Base-by-base conservation (phyloP, 2,888 invertebrate species). In the Merodon equestris region DNA sequence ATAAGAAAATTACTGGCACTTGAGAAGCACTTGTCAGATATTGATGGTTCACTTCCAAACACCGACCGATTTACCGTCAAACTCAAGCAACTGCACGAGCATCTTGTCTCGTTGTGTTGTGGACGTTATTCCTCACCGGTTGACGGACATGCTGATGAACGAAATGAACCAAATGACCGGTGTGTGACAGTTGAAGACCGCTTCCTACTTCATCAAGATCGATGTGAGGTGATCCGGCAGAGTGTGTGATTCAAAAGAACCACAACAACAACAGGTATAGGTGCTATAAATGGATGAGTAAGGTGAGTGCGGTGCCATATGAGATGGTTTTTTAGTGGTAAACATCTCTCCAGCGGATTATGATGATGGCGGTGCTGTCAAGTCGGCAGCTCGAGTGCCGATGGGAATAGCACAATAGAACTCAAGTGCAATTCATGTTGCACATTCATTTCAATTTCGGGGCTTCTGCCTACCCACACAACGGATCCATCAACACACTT, bases 1-100 rank as follows among this genome's bases (percentile, higher is more conserved):
- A 79, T 79, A 79, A 74, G 79, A 79, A 79, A 79, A 79, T 79
- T 79, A 79, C 74, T 79, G 74, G 79, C 74, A 79, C 79, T 79
- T 79, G 79, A 79, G 56, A 45, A 79, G 74, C 74, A 79, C 74
- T 79, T 79, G 79, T 70, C 74, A 68, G 68, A 74, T 79, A 74
- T 79, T 74, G 79, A 79, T 74, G 74, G 68, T 74, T 79, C 74
- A 79, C 74, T 79, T 79, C 63, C 77, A 79, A 79, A 73, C 73
- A 79, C 57, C 61, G 27, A 54, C 27, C 27, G 3, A 2, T 7
- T 57, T 67, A 56, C 27, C 63, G 54, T 72, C 47, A 38, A 50
- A 45, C 17, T 42, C 10, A 19, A 50, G 14, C 27, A 36, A 48
- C 40, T 17, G 48, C 60, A 56, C 48, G 53, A 61, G 72, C 60